Evolutionary conservation across 2,888 invertebrate species (phyloP).

Genomic region (Pseudococcus jackbeardsleyi): DNA sequence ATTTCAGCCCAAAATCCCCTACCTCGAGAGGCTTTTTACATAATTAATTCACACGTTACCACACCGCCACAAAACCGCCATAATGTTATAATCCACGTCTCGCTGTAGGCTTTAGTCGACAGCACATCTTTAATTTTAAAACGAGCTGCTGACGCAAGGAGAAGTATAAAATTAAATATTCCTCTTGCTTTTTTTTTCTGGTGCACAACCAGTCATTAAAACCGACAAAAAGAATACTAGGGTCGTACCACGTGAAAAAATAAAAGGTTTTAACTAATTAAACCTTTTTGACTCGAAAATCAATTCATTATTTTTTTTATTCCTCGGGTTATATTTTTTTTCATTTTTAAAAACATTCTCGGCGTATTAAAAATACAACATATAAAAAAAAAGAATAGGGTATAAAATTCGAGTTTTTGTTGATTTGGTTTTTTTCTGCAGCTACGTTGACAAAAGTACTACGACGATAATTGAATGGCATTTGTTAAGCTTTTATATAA

Average conservation of each 20-base stretch:
- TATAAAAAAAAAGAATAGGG: not conserved
- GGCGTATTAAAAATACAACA: not conserved
- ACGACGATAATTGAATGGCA: not conserved
- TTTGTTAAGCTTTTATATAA: slow-evolving; percentile 6
- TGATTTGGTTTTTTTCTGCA: not conserved
- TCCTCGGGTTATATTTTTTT: not conserved
- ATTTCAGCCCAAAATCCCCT: not conserved
- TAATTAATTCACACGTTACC: not conserved
- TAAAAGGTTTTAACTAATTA: slow-evolving; percentile 23
- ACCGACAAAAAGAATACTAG: not conserved
- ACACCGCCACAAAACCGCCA: not conserved
- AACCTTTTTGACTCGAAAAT: slow-evolving; percentile 3
- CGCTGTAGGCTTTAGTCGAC: not conserved
- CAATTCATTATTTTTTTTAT: slow-evolving; percentile 17
- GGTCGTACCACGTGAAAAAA: not conserved
- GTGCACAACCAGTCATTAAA: not conserved
- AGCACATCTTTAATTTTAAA: slow-evolving; percentile 4
- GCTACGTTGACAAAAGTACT: not conserved
- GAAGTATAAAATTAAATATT: slow-evolving; percentile 1
- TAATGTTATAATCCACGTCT: not conserved
- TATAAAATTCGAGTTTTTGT: not conserved
- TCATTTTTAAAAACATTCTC: not conserved
- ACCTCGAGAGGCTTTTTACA: slow-evolving; percentile 2
- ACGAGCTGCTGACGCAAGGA: not conserved
- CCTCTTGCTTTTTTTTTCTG: not conserved